Conservation (phyloP, 2,888 invertebrate species). For the Scelioninae gen. 2 region DNA sequence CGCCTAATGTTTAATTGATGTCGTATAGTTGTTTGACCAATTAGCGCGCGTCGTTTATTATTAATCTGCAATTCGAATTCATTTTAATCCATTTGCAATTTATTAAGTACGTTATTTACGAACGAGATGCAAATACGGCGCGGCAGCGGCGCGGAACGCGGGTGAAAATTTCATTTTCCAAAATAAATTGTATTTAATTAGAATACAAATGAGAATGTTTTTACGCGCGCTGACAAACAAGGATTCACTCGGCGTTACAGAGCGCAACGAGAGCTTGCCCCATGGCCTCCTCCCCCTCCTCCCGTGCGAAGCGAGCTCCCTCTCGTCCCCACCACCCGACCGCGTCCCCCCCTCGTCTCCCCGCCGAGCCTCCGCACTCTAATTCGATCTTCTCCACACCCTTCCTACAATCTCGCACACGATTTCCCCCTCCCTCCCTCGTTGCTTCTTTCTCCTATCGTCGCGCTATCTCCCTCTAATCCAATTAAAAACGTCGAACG, state of each 20-base stretch:
- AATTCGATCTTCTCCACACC: slow-evolving; percentile 62
- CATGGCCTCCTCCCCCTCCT: slow-evolving; percentile 37
- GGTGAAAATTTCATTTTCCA: slow-evolving; percentile 46
- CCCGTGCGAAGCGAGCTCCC: slow-evolving; percentile 12
- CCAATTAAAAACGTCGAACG: slow-evolving; percentile 73
- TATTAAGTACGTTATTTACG: slow-evolving; percentile 73
- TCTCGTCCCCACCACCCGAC: slow-evolving; percentile 4
- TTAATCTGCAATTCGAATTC: slow-evolving; percentile 75
- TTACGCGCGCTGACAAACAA: slow-evolving; percentile 52
- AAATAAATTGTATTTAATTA: slow-evolving; percentile 55
- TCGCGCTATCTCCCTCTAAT: slow-evolving; percentile 70
- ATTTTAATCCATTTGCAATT: slow-evolving; percentile 74
- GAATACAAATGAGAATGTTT: slow-evolving; percentile 53
- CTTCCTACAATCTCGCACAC: slow-evolving; percentile 65
- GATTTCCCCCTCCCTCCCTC: slow-evolving; percentile 58
- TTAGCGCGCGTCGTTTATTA: slow-evolving; percentile 72
- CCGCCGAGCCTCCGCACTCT: slow-evolving; percentile 33
- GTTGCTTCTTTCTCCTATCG: slow-evolving; percentile 51
- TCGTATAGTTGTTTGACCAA: slow-evolving; percentile 60
- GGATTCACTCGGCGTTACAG: slow-evolving; percentile 46
- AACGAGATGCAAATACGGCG: slow-evolving; percentile 30
- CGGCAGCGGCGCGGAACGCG: slow-evolving; percentile 7
- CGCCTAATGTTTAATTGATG: slow-evolving; percentile 55
- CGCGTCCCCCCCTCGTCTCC: slow-evolving; percentile 10
- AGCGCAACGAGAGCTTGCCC: slow-evolving; percentile 52